Percentiles rank a stretch among this genome's conserved stretches.
Conservation (phyloP, 2,113 vertebrate genomes). For the Mesembrinibis cayennensis region DNA sequence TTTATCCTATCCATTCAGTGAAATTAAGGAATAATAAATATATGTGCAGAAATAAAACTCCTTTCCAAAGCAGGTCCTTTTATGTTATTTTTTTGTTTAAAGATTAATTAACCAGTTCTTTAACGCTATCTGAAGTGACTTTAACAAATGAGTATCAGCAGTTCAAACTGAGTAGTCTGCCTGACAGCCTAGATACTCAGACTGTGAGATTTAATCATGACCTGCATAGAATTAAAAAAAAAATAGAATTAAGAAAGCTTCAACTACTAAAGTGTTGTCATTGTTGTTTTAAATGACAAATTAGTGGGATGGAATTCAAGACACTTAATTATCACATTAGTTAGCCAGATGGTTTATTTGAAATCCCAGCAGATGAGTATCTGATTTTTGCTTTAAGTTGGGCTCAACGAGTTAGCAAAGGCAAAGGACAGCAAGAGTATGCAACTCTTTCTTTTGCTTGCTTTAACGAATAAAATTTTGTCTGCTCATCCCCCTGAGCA, state of each 20-base stretch:
- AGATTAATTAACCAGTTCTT: neutral
- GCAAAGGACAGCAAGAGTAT: neutral
- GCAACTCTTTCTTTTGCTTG: neutral
- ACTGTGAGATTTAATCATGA: neutral
- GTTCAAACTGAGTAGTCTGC: neutral
- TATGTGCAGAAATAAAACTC: neutral
- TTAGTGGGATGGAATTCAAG: constrained; percentile 39
- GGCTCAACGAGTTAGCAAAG: neutral
- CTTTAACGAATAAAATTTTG: neutral
- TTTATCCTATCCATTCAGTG: neutral
- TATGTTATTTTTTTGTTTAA: neutral
- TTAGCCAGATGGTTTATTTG: constrained; percentile 47
- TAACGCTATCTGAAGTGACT: neutral
- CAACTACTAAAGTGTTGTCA: neutral
- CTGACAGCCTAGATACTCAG: neutral
- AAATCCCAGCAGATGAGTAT: constrained; percentile 10
- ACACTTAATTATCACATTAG: constrained; percentile 33
- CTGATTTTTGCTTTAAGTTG: constrained; percentile 7
- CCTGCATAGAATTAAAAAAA: neutral
- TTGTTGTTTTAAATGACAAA: constrained; percentile 45
- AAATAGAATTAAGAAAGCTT: accelerated
- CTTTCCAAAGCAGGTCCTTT: neutral
- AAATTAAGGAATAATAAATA: neutral
- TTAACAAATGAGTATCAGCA: neutral
- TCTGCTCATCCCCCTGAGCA: neutral